These are phyloP conservation scores for Abrostola triplasia DNA, from an alignment of 2,888 invertebrate genomes.

Conservation along the genomic window DNA sequence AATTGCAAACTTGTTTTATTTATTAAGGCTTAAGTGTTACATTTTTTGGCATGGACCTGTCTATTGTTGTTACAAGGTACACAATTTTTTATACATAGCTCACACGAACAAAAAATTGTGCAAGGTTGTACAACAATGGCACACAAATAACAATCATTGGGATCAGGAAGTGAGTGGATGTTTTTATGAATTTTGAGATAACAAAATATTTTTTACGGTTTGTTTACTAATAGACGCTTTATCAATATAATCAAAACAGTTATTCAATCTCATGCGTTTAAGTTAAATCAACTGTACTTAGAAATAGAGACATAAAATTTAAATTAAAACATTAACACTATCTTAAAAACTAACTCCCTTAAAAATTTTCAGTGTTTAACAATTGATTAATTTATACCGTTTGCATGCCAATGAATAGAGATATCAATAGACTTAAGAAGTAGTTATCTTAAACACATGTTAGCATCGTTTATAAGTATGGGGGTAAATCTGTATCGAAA, in stretches of 20 bases:
- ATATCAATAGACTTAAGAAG: no score
- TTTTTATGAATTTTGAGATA: slow-evolving; percentile 37
- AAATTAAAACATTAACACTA: neutral
- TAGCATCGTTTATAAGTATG: no score
- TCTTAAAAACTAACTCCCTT: neutral
- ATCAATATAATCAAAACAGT: slow-evolving; percentile 8
- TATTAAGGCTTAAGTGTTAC: slow-evolving; percentile 35
- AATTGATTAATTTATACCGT: no score
- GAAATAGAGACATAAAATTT: neutral
- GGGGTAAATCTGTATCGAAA: no score
- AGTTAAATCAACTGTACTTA: neutral
- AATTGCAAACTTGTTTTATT: slow-evolving; percentile 40
- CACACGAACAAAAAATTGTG: slow-evolving; percentile 34
- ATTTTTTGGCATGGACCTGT: slow-evolving; percentile 9
- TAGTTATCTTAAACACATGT: no score
- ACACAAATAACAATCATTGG: slow-evolving; percentile 42
- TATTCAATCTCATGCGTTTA: neutral
- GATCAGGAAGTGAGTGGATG: slow-evolving; percentile 55
- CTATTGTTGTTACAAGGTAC: slow-evolving; percentile 25
- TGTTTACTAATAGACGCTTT: slow-evolving; percentile 48
- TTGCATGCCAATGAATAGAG: no score
- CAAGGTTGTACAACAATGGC: slow-evolving; percentile 49
- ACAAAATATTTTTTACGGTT: slow-evolving; percentile 42
- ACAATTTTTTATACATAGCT: slow-evolving; percentile 29
- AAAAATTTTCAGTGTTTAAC: no score